Percentiles rank a stretch among this genome's conserved stretches.
Conservation (phyloP, 1,140 invertebrate species). For the Apis cerana region DNA sequence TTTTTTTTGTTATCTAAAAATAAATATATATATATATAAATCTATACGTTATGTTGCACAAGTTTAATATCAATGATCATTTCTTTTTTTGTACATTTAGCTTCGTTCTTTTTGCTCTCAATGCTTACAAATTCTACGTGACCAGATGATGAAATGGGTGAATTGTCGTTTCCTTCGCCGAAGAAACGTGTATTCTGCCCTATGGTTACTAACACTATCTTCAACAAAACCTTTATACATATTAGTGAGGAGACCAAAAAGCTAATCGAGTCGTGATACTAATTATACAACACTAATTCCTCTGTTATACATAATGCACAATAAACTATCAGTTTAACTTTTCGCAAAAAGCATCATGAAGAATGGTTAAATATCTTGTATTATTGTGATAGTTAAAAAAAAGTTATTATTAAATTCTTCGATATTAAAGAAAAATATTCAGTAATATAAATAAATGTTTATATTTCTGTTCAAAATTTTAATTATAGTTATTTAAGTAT, state of each 20-base stretch:
- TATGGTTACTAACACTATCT: background rate
- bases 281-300: background rate
- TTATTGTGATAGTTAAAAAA: too few species aligned
- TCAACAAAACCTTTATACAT: background rate
- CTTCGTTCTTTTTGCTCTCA: background rate
- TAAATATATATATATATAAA: background rate
- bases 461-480: too few species aligned
- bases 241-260: background rate
- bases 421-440: too few species aligned
- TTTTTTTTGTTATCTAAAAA: too few species aligned
- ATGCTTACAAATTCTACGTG: slow-evolving; percentile 1
- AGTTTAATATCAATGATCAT: background rate
- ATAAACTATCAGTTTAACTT: background rate
- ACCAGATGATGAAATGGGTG: background rate
- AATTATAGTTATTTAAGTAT: too few species aligned
- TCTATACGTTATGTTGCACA: background rate
- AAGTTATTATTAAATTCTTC: too few species aligned
- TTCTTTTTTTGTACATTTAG: background rate
- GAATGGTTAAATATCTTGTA: too few species aligned
- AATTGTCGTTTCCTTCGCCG: background rate
- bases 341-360: too few species aligned
- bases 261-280: background rate
- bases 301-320: background rate
- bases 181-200: background rate
- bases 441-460: too few species aligned